Conservation (phyloP, 2,113 vertebrate species). For the Hemibagrus wyckioides region DNA sequence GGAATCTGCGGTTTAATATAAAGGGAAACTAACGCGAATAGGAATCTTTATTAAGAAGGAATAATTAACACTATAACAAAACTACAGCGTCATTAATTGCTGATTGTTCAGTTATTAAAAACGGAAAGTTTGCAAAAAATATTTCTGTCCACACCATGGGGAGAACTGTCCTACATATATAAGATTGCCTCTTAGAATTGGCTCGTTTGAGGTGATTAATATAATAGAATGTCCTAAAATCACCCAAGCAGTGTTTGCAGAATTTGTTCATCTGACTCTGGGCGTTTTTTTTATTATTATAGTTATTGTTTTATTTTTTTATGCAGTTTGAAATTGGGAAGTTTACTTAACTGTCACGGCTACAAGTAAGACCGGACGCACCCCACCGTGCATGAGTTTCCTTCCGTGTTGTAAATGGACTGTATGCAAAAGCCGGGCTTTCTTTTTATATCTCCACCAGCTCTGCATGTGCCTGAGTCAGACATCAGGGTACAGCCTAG, state of each 20-base stretch:
- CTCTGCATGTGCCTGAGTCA: conserved; percentile 15
- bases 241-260: neutral
- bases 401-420: conserved; percentile 20
- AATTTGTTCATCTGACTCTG: neutral
- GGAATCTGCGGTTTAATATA: neutral
- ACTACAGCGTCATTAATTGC: too few species aligned
- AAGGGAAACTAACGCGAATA: neutral
- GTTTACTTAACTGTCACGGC: neutral
- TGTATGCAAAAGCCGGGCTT: neutral
- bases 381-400: neutral
- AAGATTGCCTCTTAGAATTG: neutral
- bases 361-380: conserved; percentile 2
- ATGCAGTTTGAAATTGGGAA: neutral
- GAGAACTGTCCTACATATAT: neutral
- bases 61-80: neutral
- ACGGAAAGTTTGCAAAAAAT: neutral
- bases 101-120: neutral
- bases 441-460: conserved; percentile 28
- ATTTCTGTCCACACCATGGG: too few species aligned
- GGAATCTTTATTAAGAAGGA: neutral
- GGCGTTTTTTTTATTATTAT: too few species aligned
- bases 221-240: too few species aligned
- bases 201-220: neutral
- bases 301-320: too few species aligned
- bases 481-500: conserved; percentile 15